Base-by-base conservation (phyloP, 2,888 invertebrate genomes). In the Nymphalis urticae region DNA sequence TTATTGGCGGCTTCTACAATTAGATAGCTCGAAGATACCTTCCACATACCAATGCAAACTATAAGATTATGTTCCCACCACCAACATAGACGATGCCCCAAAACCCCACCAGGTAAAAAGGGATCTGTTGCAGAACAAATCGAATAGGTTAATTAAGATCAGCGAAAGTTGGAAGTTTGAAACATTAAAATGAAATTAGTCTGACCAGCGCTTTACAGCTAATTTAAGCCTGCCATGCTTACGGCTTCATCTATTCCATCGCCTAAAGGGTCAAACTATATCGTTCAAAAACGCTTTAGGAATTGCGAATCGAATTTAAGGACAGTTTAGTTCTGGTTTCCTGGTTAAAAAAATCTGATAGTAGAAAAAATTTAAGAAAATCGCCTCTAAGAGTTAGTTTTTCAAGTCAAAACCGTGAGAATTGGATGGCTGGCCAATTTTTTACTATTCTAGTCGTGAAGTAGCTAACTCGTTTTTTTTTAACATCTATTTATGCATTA, bases 171-270 rank as follows among this genome's bases (percentile, higher is more conserved):
- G 36, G 59, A 71, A 68, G 66, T 50, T 62, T 50, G 51, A 74
- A 78, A 79, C 79, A 82, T 84, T 82, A 82, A 77, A 79, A 77
- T 70, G 42, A 71, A 75, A 83, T 82, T 80, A 81, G 75, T 69
- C 72, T 73, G 19, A 10, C 32, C 7, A 36, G 36, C 16, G 69
- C 70, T 75, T 72, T 69, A 68, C 59, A 76, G 77, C 72, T 56
- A 73, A 74, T 75, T 77, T 75, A 75, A 73, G 75, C 73, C 66
- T 58, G 72, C 77, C 79, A 78, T 76, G 72, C 77, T 83, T 80
- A 82, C 77, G 80, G 80, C 83, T 83, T 78, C 80, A 83, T 83
- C 66, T 75, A 68, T 73, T 60, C 62, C 47, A 48, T 62, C 58
- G 64, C 70, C 68, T 42, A 36, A 13, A 64, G 70, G 67, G 48